Evolutionary conservation across 2,888 invertebrate genomes (phyloP).

Genomic region (Parelbella ahira): DNA sequence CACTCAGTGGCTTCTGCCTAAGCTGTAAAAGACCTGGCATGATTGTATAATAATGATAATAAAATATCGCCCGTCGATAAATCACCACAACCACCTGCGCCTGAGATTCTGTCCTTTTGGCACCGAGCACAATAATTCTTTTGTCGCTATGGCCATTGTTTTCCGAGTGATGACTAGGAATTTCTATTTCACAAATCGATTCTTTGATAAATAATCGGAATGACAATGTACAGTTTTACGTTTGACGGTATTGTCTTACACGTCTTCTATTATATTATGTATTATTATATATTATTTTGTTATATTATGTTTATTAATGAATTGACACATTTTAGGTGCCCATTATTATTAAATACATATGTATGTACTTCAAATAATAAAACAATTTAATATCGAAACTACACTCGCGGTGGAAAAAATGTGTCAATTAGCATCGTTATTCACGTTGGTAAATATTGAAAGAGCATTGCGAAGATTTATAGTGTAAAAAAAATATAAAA

Average conservation of each 20-base stretch:
- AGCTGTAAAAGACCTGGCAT: too few relatives aligned
- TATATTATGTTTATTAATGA: too few relatives aligned
- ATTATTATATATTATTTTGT: too few relatives aligned
- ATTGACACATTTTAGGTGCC: too few relatives aligned
- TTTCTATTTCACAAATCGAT: conserved; percentile 40
- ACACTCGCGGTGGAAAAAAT: too few relatives aligned
- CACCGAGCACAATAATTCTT: conserved; percentile 72
- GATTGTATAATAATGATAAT: too few relatives aligned
- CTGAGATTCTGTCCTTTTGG: conserved; percentile 64
- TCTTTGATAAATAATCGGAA: conserved; percentile 32
- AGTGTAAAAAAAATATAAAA: conserved; percentile 36
- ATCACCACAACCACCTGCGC: conserved; percentile 70
- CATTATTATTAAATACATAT: too few relatives aligned
- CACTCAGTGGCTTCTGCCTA: too few relatives aligned
- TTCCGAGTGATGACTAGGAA: conserved; percentile 62
- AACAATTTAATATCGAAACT: too few relatives aligned
- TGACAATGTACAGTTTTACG: conserved; percentile 24
- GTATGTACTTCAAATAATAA: too few relatives aligned
- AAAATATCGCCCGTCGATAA: conserved; percentile 66
- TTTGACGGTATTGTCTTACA: conserved; percentile 14
- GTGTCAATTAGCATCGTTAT: conserved; percentile 1
- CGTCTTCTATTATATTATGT: conserved; percentile 4
- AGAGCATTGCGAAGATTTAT: too few relatives aligned
- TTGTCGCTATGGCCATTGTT: conserved; percentile 71
- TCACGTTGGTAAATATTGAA: not conserved